Evolutionary conservation across 2,797 vertebrate genomes (phyloP), one percentile per base, ranked within the genome.

Genomic region (Propithecus deckenii): DNA sequence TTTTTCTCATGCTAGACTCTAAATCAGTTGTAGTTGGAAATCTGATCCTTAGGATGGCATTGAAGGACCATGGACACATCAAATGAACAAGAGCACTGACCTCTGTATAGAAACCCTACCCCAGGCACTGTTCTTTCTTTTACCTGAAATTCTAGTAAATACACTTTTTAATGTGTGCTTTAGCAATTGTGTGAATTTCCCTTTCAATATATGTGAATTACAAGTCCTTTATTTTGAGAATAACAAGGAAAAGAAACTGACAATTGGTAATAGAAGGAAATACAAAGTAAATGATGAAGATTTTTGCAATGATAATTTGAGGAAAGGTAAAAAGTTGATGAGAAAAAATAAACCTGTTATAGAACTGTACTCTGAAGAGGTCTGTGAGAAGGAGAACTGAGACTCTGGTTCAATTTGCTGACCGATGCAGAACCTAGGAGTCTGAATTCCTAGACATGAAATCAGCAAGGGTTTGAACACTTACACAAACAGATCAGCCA

Each of bases 121-220:
- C 35, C 22, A 38, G 59, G 35, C 41, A 38, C 38, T 87, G 22
- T 46, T 74, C 71, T 90, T 61, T 48, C 43, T 93, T 67, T 52
- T 67, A 12, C 12, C 11, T 89, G 50, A 89, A 92, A 84, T 69
- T 76, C 55, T 85, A 88, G 30, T 63, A 25, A 28, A 35, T 59
- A 23, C 30, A 10, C 2, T 72, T 81, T 89, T 91, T 61, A 28
- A 67, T 86, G 4, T 71, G 23, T 86, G 22, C 59, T 86, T 95
- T 90, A 95, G 50, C 52, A 89, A 76, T 80, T 95, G 11, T 86
- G 18, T 92, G 48, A 80, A 89, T 91, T 93, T 89, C 48, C 67
- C 23, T 89, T 96, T 97, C 32, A 46, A 2, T 87, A 50, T 76
- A 69, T 97, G n/a, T 91, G 23, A 61, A 85, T 96, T 89, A 61